phyloP scores from a whole-genome alignment of 2,113 vertebrate species.

The Leptosomus discolor region DNA sequence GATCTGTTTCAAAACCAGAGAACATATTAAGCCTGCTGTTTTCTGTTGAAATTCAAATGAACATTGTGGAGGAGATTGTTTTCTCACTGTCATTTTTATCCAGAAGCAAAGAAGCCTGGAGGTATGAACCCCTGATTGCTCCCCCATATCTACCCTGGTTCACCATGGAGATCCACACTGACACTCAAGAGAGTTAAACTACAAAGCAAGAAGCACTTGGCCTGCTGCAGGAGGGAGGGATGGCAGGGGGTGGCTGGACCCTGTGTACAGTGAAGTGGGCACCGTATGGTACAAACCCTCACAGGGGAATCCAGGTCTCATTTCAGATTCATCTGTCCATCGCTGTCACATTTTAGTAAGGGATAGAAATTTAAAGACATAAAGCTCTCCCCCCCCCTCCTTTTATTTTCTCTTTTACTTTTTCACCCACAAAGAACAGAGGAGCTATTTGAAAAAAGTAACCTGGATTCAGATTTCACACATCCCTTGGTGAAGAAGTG shows the following conservation, averaged over 20 bases:
- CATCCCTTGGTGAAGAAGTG: background rate
- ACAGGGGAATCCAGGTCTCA: background rate
- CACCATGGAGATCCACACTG: background rate
- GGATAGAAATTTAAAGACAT: background rate
- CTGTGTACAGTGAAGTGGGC: background rate
- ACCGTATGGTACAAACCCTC: background rate
- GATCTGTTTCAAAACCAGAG: constrained; percentile 29
- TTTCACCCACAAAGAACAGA: background rate
- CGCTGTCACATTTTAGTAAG: background rate
- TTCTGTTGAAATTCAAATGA: constrained; percentile 12
- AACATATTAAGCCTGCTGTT: background rate
- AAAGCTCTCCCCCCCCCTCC: background rate
- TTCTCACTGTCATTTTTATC: background rate
- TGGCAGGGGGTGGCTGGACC: background rate
- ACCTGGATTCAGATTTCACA: background rate
- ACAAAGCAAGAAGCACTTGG: background rate
- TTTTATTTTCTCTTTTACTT: too few species aligned
- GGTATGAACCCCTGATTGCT: background rate
- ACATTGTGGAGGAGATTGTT: background rate
- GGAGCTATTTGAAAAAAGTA: background rate
- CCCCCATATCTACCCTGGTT: background rate
- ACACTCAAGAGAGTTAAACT: background rate
- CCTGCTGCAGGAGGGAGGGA: background rate
- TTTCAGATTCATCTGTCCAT: background rate
- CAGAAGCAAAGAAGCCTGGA: background rate